These are phyloP conservation scores for Perca flavescens DNA, from an alignment of 2,113 vertebrate species.

Conservation along the genomic window DNA sequence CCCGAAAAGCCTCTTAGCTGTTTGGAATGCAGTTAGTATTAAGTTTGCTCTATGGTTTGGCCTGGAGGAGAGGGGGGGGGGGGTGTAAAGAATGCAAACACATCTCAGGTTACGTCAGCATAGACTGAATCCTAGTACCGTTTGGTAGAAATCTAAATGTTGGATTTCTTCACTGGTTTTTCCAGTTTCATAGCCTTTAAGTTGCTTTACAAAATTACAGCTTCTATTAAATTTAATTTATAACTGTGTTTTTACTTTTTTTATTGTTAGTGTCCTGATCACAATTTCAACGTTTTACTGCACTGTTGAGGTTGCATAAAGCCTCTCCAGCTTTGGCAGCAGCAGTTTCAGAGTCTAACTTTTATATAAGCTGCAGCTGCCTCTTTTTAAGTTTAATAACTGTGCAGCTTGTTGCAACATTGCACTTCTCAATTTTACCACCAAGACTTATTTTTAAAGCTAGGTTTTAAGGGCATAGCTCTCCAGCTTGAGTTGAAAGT, in stretches of 20 bases:
- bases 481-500: neutral
- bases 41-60: slow-evolving; percentile 14
- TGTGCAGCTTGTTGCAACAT: neutral
- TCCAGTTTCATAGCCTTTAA: neutral
- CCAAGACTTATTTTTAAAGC: neutral
- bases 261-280: neutral
- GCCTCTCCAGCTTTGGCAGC: neutral
- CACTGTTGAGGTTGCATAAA: neutral
- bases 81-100: slow-evolving; percentile 19
- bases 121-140: neutral
- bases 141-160: neutral
- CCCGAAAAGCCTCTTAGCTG: slow-evolving; percentile 49
- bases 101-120: neutral
- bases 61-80: neutral
- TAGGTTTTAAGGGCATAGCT: neutral
- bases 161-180: neutral
- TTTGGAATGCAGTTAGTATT: slow-evolving; percentile 40
- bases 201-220: neutral
- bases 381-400: neutral
- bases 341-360: neutral
- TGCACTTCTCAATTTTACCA: neutral
- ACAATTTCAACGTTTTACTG: neutral
- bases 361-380: neutral
- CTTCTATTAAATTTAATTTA: neutral
- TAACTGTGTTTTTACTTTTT: neutral